Evolutionary conservation across 2,113 vertebrate species (phyloP), one percentile per base, ranked within the genome.

Genomic region (Tamias sibiricus): DNA sequence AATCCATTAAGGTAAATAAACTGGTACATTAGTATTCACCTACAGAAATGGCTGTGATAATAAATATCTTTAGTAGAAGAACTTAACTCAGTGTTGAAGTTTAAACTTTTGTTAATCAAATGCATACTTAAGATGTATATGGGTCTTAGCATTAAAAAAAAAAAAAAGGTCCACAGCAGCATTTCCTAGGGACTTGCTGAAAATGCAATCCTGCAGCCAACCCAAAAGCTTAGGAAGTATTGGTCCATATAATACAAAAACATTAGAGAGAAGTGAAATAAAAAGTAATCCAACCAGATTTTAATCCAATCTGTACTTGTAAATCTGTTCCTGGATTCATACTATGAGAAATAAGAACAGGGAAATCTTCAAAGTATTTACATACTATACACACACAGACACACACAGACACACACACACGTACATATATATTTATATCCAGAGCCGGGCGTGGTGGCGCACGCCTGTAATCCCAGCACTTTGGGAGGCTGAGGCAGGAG

Each of bases 91-190:
- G 40, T 62, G 19, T 40, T 93, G n/a, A 88, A 6, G n/a, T 37
- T 89, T 77, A 37, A 69, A 20, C 42, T 71, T 91, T 59, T 83
- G 26, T 28, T 44, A 92, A 95, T 76, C 37, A 90, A 94, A 94
- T 47, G 1, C 32, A 85, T n/a, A n/a, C 14, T 30, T 76, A 76
- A 80, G 20, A 64, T 74, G 42, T 47, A 72, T 17, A 90, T 5
- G 7, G 40, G 12, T 72, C 35, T 37, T 6, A 68, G 22, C 8
- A 26, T 37, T n/a, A 74, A 35, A 59, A 54, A 42, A 22, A 17
- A 35, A n/a, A 59, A 64, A 32, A 12, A 0, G 32, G 11, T 44
- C 22, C 52, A 71, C 16, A 89, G 54, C 35, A 57, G 32, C 24
- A 77, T 32, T 44, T 26, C 44, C 37, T 28, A 1, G 24, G 52